Percentiles rank a stretch among this genome's conserved stretches.
These are phyloP conservation scores for Nanorana parkeri DNA, from an alignment of 2,113 vertebrate genomes.

Conservation along the genomic window DNA sequence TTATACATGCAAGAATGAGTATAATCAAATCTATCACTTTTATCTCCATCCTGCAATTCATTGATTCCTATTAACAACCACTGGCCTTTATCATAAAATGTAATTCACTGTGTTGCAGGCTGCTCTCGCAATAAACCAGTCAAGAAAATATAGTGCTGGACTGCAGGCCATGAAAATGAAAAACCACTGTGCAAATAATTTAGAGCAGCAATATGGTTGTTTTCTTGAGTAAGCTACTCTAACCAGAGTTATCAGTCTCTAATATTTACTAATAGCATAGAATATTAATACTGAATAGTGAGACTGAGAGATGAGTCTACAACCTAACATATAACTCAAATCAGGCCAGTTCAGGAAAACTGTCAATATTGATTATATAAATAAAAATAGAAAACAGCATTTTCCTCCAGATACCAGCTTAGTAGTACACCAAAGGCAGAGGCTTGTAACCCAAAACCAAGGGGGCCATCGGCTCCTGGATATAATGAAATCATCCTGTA, in stretches of 20 bases:
- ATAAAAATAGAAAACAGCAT: no score
- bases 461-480: no score
- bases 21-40: constrained; percentile 50
- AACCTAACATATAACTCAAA: no score
- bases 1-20: constrained; percentile 27
- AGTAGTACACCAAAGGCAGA: no score
- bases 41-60: constrained; percentile 47
- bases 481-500: no score
- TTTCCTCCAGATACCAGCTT: no score
- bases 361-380: no score
- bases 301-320: no score
- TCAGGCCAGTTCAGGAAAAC: no score
- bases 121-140: constrained; percentile 38
- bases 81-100: constrained; percentile 51
- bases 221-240: constrained; percentile 23
- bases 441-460: no score
- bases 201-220: constrained; percentile 33
- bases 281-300: no score
- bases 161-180: constrained; percentile 46
- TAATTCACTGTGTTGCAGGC: constrained; percentile 51
- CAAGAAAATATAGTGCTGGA: constrained; percentile 47
- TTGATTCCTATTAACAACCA: constrained; percentile 55
- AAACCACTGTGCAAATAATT: constrained; percentile 38
- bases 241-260: not conserved
- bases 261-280: constrained; percentile 27